These are phyloP conservation scores for Kryptolebias ocellatus DNA, from an alignment of 2,797 vertebrate genomes.

Conservation along the genomic window DNA sequence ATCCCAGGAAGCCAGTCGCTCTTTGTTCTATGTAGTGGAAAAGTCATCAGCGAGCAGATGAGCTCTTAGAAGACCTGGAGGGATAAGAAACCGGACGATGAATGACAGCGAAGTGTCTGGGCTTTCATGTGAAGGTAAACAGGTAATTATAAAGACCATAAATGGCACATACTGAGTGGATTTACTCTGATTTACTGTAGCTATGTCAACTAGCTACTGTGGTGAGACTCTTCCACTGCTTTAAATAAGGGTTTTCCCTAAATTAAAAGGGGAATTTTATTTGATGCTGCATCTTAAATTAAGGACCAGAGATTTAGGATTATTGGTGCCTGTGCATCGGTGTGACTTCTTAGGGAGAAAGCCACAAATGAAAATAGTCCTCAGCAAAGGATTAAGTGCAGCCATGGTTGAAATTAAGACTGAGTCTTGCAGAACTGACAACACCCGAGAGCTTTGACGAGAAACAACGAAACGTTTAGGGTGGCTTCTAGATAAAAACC, in stretches of 20 bases:
- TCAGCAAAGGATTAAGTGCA: slow-evolving; percentile 45
- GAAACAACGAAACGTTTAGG: neutral
- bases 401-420: slow-evolving; percentile 51
- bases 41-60: slow-evolving; percentile 64
- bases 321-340: slow-evolving; percentile 51
- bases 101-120: slow-evolving; percentile 43
- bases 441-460: slow-evolving; percentile 10
- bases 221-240: slow-evolving; percentile 47
- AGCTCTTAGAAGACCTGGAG: slow-evolving; percentile 38
- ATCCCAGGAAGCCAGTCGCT: slow-evolving; percentile 56
- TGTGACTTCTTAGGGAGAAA: slow-evolving; percentile 40
- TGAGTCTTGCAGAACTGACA: slow-evolving; percentile 22
- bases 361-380: slow-evolving; percentile 50
- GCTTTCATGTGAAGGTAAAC: slow-evolving; percentile 51
- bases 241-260: slow-evolving; percentile 53
- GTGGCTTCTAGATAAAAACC: neutral
- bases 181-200: slow-evolving; percentile 34
- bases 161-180: slow-evolving; percentile 15
- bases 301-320: slow-evolving; percentile 52
- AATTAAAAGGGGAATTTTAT: slow-evolving; percentile 55
- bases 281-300: slow-evolving; percentile 62
- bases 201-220: slow-evolving; percentile 29
- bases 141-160: slow-evolving; percentile 47
- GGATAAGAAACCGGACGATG: slow-evolving; percentile 40
- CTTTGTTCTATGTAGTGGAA: slow-evolving; percentile 70